Conservation (phyloP, 2,113 vertebrate genomes). For the Ictalurus punctatus region DNA sequence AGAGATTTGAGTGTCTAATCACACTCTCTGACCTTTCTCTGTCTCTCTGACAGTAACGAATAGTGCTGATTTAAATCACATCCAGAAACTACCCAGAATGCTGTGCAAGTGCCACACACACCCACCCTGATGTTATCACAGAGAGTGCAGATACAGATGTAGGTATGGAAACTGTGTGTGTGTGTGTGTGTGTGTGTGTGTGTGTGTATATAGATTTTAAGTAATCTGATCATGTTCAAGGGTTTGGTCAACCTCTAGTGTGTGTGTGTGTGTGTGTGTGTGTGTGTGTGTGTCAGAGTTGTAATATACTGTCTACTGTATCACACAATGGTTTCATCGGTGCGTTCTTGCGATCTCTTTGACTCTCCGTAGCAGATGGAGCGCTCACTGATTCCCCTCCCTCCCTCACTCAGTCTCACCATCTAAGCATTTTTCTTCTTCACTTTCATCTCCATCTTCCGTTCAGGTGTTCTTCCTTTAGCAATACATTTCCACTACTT, state of each 20-base stretch:
- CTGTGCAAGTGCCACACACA: not conserved
- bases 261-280: not conserved
- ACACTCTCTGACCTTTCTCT: conserved; percentile 24
- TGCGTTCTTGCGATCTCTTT: not conserved
- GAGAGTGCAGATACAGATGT: conserved; percentile 5
- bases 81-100: conserved; percentile 12
- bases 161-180: not conserved
- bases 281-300: not conserved
- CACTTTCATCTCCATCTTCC: not conserved
- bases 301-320: not conserved
- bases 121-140: conserved; percentile 23
- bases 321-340: not conserved
- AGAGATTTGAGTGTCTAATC: conserved; percentile 26
- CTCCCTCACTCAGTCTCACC: not conserved
- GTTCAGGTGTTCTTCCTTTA: not conserved
- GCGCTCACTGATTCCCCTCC: not conserved
- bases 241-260: not conserved
- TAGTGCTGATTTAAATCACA: conserved; percentile 21
- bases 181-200: not conserved
- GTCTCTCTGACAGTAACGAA: conserved; percentile 22
- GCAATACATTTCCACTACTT: not conserved
- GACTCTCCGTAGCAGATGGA: not conserved
- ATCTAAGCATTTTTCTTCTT: not conserved
- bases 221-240: not conserved
- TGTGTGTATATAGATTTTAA: not conserved